A percentile compares a stretch with the other conserved stretches of the same genome.
Evolutionary conservation across 2,113 vertebrate genomes (phyloP).

Genomic region (Psilopsiagon aurifrons): DNA sequence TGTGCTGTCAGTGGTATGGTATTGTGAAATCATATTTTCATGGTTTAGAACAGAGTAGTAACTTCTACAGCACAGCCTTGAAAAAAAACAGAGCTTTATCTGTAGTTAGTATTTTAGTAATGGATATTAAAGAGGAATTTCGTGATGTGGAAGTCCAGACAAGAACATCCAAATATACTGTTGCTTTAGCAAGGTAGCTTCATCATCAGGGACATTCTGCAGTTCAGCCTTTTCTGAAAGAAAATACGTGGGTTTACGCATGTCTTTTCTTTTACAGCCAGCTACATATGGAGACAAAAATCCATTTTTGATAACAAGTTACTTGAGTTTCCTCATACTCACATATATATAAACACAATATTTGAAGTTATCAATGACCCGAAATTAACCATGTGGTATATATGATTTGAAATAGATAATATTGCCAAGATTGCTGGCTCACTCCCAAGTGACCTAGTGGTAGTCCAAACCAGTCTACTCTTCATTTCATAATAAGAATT

Average conservation of each 20-base stretch:
- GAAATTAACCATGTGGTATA: background rate
- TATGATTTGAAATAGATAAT: background rate
- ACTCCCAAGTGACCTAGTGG: background rate
- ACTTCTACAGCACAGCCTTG: background rate
- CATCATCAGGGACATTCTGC: background rate
- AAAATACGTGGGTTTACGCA: background rate
- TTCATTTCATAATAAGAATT: constrained; percentile 9
- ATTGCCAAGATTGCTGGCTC: background rate
- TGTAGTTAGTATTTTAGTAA: background rate
- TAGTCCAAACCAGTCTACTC: background rate
- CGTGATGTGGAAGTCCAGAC: background rate
- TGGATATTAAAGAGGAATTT: background rate
- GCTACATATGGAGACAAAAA: background rate
- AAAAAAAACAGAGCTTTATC: background rate
- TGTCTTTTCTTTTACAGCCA: background rate
- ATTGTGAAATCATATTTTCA: background rate
- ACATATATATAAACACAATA: background rate
- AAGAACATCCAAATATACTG: background rate
- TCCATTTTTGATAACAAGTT: background rate
- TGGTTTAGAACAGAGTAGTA: background rate
- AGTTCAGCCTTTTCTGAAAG: background rate
- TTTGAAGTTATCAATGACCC: background rate
- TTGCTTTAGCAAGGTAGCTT: background rate
- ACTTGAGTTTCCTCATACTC: background rate
- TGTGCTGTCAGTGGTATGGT: background rate